A percentile compares a stretch with the other conserved stretches of the same genome.
Conservation (phyloP, 2,113 vertebrate genomes). For the Salvelinus sp. region DNA sequence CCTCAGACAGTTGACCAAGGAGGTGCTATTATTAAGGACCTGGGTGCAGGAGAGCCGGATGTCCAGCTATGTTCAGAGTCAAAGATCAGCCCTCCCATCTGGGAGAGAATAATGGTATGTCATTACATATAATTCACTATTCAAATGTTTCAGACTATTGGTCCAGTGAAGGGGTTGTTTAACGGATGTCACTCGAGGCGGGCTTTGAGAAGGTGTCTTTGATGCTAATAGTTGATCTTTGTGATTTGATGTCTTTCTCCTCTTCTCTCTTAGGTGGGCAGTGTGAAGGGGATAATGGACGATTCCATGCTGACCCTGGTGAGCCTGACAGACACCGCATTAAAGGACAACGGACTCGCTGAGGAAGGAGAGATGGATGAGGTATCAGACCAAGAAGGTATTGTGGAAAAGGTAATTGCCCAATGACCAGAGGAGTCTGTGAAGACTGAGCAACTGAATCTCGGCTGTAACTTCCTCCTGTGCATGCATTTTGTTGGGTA, state of each 20-base stretch:
- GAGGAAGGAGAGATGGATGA: conserved; percentile 14
- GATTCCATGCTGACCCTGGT: conserved; percentile 84
- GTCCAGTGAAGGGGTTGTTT: no score
- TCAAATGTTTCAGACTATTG: not conserved
- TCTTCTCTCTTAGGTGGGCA: conserved; percentile 55
- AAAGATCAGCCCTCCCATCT: not conserved
- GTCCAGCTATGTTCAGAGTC: not conserved
- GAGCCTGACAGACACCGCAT: conserved; percentile 78
- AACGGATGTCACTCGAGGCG: no score
- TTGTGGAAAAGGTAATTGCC: conserved; percentile 19
- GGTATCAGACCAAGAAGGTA: conserved; percentile 35
- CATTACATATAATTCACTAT: not conserved
- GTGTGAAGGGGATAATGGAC: conserved; percentile 84
- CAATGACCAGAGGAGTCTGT: not conserved
- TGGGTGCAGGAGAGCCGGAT: not conserved
- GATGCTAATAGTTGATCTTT: not conserved
- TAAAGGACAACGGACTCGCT: conserved; percentile 65
- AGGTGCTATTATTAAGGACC: not conserved
- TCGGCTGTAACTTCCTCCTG: not conserved
- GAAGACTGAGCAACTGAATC: no score
- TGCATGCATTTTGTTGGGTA: not conserved
- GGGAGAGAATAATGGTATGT: conserved; percentile 32
- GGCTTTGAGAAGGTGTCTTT: not conserved
- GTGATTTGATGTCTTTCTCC: not conserved
- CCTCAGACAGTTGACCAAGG: not conserved